Evolutionary conservation across 2,113 vertebrate species (phyloP).

Genomic region (Campylorhamphus procurvoides): DNA sequence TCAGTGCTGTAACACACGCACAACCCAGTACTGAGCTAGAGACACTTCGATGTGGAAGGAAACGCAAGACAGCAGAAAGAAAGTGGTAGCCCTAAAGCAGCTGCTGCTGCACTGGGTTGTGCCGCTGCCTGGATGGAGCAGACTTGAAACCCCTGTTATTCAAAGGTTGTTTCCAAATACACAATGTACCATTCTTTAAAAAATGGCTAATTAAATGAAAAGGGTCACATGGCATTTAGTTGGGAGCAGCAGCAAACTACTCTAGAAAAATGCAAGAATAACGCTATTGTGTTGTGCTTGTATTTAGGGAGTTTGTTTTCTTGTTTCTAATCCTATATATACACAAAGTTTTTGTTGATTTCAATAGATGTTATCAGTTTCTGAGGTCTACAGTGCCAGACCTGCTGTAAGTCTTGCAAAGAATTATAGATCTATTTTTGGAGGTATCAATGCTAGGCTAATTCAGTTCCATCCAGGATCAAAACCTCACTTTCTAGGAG

Average conservation of each 20-base stretch:
- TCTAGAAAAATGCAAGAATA: conserved; percentile 1
- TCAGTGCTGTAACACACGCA: not conserved
- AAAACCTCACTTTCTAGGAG: not conserved
- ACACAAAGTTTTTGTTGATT: not conserved
- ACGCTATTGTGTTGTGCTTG: not conserved
- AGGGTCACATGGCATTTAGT: not conserved
- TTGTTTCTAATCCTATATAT: not conserved
- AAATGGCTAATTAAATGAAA: not conserved
- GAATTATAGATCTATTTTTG: not conserved
- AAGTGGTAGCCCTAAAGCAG: not conserved
- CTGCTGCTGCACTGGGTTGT: not conserved
- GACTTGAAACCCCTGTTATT: not conserved
- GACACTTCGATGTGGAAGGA: not conserved
- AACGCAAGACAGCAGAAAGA: not conserved
- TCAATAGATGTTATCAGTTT: not conserved
- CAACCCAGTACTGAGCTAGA: not conserved
- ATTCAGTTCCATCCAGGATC: not conserved
- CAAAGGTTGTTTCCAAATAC: not conserved
- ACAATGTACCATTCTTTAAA: not conserved
- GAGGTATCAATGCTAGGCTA: not conserved
- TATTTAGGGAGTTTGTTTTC: not conserved
- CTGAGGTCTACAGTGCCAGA: not conserved
- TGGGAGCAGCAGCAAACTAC: not conserved
- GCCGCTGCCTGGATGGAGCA: not conserved
- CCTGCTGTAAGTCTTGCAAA: not conserved